These are phyloP conservation scores for Larimichthys crocea DNA, from an alignment of 2,113 vertebrate genomes.

Conservation along the genomic window DNA sequence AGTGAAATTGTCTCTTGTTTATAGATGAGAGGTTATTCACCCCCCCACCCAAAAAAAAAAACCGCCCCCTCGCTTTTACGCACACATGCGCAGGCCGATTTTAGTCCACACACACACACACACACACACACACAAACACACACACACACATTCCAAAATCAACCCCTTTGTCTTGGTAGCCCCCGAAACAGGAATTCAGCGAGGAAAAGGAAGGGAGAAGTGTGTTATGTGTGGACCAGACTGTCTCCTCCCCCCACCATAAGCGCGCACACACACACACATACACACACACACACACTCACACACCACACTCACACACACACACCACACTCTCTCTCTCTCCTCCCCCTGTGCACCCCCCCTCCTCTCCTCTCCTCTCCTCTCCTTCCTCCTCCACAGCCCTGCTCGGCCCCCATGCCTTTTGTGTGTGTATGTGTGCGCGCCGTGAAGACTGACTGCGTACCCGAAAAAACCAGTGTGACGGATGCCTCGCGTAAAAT, in stretches of 20 bases:
- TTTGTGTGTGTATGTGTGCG: slow-evolving; percentile 59
- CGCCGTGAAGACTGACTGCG: slow-evolving; percentile 54
- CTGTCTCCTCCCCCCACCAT: slow-evolving; percentile 80
- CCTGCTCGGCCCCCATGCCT: slow-evolving; percentile 53
- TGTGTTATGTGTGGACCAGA: slow-evolving; percentile 69
- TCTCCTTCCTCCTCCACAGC: slow-evolving; percentile 20
- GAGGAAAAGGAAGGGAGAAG: slow-evolving; percentile 15
- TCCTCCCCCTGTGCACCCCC: slow-evolving; percentile 51
- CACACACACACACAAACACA: slow-evolving; percentile 21
- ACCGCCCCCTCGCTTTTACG: slow-evolving; percentile 57
- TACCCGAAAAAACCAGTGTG: slow-evolving; percentile 59
- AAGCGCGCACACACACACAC: slow-evolving; percentile 43
- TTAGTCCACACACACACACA: slow-evolving; percentile 9
- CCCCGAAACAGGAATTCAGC: slow-evolving; percentile 73
- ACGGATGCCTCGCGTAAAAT: slow-evolving; percentile 47
- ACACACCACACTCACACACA: neutral
- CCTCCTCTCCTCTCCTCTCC: neutral
- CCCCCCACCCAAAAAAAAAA: neutral
- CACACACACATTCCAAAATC: slow-evolving; percentile 50
- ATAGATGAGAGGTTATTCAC: slow-evolving; percentile 41
- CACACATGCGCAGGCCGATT: slow-evolving; percentile 52
- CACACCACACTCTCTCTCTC: slow-evolving; percentile 27
- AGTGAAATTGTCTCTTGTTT: slow-evolving; percentile 9
- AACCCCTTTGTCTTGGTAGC: slow-evolving; percentile 76
- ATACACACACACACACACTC: slow-evolving; percentile 16